A percentile compares a stretch with the other conserved stretches of the same genome.
These are phyloP conservation scores for Tetramorium parvispinum DNA, from an alignment of 1,140 invertebrate genomes.

Conservation along the genomic window DNA sequence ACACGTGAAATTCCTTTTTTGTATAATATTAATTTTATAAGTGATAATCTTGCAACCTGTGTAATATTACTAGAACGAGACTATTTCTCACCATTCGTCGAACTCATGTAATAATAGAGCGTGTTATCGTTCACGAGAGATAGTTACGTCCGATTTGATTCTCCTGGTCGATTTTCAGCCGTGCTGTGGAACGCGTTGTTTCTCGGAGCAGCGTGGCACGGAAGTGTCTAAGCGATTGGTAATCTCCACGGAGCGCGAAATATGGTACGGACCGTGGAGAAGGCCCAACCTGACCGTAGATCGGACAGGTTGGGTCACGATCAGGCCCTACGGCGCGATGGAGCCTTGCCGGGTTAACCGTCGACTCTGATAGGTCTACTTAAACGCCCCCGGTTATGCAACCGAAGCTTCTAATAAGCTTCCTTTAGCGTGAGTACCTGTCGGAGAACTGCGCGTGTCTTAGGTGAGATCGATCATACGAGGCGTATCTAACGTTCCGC, in stretches of 20 bases:
- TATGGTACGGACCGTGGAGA: conserved; percentile 76
- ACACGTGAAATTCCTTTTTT: background rate
- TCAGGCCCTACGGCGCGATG: conserved; percentile 72
- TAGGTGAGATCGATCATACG: conserved; percentile 39
- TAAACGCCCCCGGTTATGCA: conserved; percentile 76
- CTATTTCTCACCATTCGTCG: background rate
- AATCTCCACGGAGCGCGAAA: conserved; percentile 79
- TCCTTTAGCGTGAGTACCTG: conserved; percentile 71
- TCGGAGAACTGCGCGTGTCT: conserved; percentile 58
- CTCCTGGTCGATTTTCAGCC: conserved; percentile 24
- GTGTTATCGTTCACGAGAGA: conserved; percentile 42
- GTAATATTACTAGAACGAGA: background rate
- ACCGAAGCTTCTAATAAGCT: conserved; percentile 76
- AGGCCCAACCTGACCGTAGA: conserved; percentile 76
- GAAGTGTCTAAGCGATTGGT: conserved; percentile 78
- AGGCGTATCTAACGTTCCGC: conserved; percentile 53
- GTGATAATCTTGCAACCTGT: conserved; percentile 5
- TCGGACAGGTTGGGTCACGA: conserved; percentile 84
- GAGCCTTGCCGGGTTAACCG: conserved; percentile 71
- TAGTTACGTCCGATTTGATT: conserved; percentile 41
- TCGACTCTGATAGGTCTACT: conserved; percentile 72
- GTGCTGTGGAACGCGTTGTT: conserved; percentile 46
- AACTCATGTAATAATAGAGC: conserved; percentile 36
- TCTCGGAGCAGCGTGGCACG: conserved; percentile 66
- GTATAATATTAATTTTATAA: conserved; percentile 22